These are phyloP conservation scores for Eubasilissa splendida DNA, from an alignment of 2,888 invertebrate genomes.

Conservation along the genomic window DNA sequence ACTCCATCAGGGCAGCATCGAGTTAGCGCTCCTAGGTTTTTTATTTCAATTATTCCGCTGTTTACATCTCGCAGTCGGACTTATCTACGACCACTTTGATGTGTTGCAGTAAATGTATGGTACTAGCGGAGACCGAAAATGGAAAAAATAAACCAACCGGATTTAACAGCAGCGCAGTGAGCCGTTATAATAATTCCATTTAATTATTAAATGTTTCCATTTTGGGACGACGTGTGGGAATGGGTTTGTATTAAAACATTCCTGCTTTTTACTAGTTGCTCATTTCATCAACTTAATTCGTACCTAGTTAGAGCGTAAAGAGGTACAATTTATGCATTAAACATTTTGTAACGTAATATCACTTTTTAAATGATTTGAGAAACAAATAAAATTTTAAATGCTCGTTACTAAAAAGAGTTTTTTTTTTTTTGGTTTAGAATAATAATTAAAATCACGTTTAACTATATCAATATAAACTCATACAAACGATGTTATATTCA, in stretches of 20 bases:
- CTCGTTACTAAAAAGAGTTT: neutral
- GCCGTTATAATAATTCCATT: slow-evolving; percentile 41
- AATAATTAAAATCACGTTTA: too few species aligned
- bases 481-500: too few species aligned
- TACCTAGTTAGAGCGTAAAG: too few species aligned
- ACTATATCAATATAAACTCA: too few species aligned
- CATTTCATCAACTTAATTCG: too few species aligned
- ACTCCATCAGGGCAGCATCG: slow-evolving; percentile 44
- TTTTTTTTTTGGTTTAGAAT: neutral
- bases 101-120: slow-evolving; percentile 16
- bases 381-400: too few species aligned
- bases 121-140: slow-evolving; percentile 31
- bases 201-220: slow-evolving; percentile 37
- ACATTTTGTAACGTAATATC: too few species aligned
- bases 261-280: neutral
- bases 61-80: slow-evolving; percentile 30
- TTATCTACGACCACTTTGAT: slow-evolving; percentile 21
- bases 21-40: slow-evolving; percentile 30
- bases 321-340: too few species aligned
- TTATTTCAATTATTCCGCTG: slow-evolving; percentile 47
- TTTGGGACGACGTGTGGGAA: neutral
- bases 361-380: too few species aligned
- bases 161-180: slow-evolving; percentile 23
- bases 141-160: slow-evolving; percentile 44
- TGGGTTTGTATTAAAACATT: neutral